A percentile compares a stretch with the other conserved stretches of the same genome.
These are phyloP conservation scores for Megalurothrips usitatus DNA, from an alignment of 2,888 invertebrate species.

Conservation along the genomic window DNA sequence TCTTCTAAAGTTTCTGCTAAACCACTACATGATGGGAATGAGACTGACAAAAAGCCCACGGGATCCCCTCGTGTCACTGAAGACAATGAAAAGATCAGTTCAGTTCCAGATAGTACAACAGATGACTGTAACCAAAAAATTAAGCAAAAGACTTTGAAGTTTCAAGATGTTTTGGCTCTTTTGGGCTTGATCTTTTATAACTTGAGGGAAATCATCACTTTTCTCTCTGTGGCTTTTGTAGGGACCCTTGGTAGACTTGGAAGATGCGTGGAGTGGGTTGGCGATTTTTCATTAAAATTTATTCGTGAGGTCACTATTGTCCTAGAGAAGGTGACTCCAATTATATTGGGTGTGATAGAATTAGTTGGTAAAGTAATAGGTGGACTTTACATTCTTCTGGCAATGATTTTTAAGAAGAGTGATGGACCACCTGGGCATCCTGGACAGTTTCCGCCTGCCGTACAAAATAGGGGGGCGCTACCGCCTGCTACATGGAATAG, in stretches of 20 bases:
- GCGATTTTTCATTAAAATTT: background rate
- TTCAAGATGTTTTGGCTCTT: background rate
- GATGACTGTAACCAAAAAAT: background rate
- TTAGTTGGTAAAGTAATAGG: slow-evolving; percentile 4
- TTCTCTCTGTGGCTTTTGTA: background rate
- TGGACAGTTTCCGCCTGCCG: background rate
- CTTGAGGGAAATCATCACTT: background rate
- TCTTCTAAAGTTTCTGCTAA: background rate
- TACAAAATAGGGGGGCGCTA: background rate
- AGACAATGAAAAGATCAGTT: background rate
- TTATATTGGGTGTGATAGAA: background rate
- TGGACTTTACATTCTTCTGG: background rate
- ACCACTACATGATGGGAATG: no score
- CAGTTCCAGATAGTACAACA: background rate
- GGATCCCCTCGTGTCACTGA: background rate
- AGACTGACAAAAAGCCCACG: background rate
- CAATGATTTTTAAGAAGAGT: background rate
- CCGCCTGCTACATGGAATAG: no score
- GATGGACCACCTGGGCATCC: background rate
- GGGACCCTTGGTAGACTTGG: background rate
- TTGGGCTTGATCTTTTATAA: background rate
- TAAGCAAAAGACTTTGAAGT: background rate
- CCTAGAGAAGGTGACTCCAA: background rate
- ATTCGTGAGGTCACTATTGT: background rate
- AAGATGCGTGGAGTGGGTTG: background rate